phyloP scores from a whole-genome alignment of 2,797 vertebrate genomes.

The Ceyx erithaca region DNA sequence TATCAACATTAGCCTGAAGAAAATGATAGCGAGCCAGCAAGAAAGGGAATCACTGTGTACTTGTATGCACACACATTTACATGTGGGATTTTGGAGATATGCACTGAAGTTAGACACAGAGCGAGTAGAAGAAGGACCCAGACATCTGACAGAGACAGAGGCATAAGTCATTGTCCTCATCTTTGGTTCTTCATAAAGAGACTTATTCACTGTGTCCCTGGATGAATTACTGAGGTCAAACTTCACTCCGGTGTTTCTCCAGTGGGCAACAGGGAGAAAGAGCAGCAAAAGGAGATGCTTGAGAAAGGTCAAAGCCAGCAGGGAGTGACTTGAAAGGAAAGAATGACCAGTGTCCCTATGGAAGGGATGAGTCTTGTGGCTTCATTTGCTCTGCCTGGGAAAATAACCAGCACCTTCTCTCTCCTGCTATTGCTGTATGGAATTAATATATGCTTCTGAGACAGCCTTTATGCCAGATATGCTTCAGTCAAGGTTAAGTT shows the following conservation, averaged over 20 bases:
- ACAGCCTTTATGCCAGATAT: not conserved
- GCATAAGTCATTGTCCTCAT: not conserved
- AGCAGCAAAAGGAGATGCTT: not conserved
- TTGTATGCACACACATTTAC: rapidly evolving
- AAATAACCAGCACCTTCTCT: not conserved
- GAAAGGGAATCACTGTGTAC: not conserved
- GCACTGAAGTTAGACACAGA: not conserved
- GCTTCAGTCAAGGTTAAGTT: not conserved
- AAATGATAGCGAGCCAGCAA: rapidly evolving
- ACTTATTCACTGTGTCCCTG: not conserved
- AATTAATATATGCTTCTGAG: not conserved
- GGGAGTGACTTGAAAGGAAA: not conserved
- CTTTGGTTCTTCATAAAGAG: not conserved
- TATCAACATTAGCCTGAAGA: not conserved
- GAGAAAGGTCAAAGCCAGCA: not conserved
- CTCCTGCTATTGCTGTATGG: not conserved
- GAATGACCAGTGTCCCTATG: not conserved
- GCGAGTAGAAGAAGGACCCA: not conserved
- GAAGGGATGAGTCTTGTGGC: not conserved
- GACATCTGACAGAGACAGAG: not conserved
- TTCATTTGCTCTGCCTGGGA: not conserved
- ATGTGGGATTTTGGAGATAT: not conserved
- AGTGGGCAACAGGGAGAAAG: not conserved
- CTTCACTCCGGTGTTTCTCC: not conserved
- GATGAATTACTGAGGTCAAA: not conserved